Evolutionary conservation across 2,113 vertebrate genomes (phyloP).

Genomic region (Ranitomeya imitator): DNA sequence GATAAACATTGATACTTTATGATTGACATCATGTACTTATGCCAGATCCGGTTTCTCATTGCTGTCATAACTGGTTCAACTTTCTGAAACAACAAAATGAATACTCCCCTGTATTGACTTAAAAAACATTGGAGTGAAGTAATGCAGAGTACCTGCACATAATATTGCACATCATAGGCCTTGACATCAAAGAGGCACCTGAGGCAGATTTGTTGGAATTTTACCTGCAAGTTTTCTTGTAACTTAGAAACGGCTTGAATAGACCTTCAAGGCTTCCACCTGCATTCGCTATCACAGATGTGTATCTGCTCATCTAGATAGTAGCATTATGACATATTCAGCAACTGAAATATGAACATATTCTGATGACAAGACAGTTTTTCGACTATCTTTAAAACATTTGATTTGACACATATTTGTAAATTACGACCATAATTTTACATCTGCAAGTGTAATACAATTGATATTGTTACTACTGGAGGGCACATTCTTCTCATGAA

Average conservation of each 20-base stretch:
- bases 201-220: conserved; percentile 30
- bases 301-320: conserved; percentile 28
- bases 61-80: neutral
- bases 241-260: neutral
- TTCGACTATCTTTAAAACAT: conserved; percentile 1
- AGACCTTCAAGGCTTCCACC: conserved; percentile 36
- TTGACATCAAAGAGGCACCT: conserved; percentile 6
- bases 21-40: neutral
- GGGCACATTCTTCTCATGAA: neutral
- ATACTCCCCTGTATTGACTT: neutral
- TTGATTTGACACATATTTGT: conserved; percentile 34
- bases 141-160: neutral
- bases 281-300: conserved; percentile 29
- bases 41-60: neutral
- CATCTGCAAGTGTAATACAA: neutral
- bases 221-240: conserved; percentile 25
- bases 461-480: neutral
- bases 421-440: conserved; percentile 24
- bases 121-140: neutral
- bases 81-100: neutral
- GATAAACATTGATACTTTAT: neutral
- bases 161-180: neutral
- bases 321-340: neutral
- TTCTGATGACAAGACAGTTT: conserved; percentile 14
- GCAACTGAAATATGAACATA: conserved; percentile 19